A percentile compares a stretch with the other conserved stretches of the same genome.
These are phyloP conservation scores for Hymenochirus boettgeri DNA, from an alignment of 2,113 vertebrate genomes.

Conservation along the genomic window DNA sequence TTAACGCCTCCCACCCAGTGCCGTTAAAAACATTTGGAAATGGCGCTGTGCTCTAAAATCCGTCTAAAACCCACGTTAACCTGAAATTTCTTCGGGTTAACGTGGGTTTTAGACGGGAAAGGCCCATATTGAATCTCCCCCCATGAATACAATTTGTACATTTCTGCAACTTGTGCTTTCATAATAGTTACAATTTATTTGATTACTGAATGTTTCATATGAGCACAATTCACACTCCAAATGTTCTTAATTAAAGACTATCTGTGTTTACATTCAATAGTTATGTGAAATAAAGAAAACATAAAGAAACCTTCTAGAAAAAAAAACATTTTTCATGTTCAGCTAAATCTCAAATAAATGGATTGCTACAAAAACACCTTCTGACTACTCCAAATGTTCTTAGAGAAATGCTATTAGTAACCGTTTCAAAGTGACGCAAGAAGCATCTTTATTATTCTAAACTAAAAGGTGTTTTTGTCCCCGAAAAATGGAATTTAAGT, in stretches of 20 bases:
- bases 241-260: conserved; percentile 10
- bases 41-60: too few relatives aligned
- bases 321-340: not conserved
- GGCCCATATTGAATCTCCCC: too few relatives aligned
- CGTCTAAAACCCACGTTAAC: too few relatives aligned
- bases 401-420: not conserved
- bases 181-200: not conserved
- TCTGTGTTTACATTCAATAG: conserved; percentile 21
- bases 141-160: not conserved
- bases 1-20: too few relatives aligned
- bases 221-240: conserved; percentile 7
- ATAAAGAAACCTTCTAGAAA: not conserved
- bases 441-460: not conserved
- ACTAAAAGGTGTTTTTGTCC: not conserved
- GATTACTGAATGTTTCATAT: not conserved
- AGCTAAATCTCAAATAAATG: not conserved
- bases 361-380: not conserved
- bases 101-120: too few relatives aligned
- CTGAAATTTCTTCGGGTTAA: too few relatives aligned
- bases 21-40: too few relatives aligned
- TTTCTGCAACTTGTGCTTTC: not conserved
- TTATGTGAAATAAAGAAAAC: conserved; percentile 7
- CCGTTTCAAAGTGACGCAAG: not conserved
- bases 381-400: not conserved
- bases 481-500: too few relatives aligned